Conservation (phyloP, 2,797 vertebrate species). For the Myotis daubentonii region DNA sequence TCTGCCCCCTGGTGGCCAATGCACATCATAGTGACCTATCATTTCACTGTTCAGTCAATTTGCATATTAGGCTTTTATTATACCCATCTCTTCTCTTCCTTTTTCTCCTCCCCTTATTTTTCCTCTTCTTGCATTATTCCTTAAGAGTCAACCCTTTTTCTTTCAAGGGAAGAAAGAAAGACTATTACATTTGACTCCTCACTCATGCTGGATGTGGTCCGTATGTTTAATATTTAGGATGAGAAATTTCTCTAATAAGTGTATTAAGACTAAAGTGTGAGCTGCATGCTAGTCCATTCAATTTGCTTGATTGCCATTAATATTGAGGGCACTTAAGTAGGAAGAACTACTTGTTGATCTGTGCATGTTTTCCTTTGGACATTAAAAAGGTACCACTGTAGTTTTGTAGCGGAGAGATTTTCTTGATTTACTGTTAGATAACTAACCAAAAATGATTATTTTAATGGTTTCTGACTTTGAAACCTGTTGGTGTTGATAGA, state of each 20-base stretch:
- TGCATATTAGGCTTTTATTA: no score
- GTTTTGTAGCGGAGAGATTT: constrained; percentile 34
- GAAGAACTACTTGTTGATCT: constrained; percentile 21
- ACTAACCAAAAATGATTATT: constrained; percentile 26
- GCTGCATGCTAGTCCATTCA: constrained; percentile 55
- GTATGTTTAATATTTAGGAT: constrained; percentile 63
- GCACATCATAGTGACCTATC: no score
- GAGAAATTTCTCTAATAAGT: constrained; percentile 79
- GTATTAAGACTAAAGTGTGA: constrained; percentile 74
- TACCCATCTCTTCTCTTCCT: neutral
- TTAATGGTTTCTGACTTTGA: neutral
- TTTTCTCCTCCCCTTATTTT: neutral
- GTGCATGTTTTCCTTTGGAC: constrained; percentile 74
- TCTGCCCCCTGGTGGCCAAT: no score
- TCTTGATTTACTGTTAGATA: constrained; percentile 36
- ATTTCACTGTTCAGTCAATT: no score
- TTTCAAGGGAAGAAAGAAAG: constrained; percentile 67
- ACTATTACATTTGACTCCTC: constrained; percentile 59
- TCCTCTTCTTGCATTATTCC: neutral
- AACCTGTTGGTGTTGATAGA: constrained; percentile 33
- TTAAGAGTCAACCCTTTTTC: neutral
- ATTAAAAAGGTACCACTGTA: constrained; percentile 61
- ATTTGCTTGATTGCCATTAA: constrained; percentile 68
- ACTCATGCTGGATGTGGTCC: constrained; percentile 24
- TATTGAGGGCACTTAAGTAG: constrained; percentile 68